phyloP scores from a whole-genome alignment of 2,888 invertebrate species.

The Chymomyza amoena region DNA sequence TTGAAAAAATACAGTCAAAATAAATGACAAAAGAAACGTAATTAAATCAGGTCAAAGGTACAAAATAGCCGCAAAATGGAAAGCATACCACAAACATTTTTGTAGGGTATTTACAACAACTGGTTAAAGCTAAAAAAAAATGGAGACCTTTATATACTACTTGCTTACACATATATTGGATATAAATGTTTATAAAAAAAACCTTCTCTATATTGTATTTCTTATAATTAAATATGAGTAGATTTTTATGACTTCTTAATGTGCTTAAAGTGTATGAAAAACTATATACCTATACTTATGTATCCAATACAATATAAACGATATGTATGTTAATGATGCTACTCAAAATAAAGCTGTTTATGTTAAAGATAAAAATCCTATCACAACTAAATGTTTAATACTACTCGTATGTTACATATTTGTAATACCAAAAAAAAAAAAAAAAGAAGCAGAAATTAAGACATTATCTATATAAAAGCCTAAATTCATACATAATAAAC shows the following conservation, averaged over 20 bases:
- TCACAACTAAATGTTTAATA: constrained; percentile 30
- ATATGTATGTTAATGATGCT: constrained; percentile 1
- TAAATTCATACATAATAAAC: constrained; percentile 7
- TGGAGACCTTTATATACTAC: constrained; percentile 8
- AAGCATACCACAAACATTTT: constrained; percentile 42
- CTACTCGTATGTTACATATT: neutral
- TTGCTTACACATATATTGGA: constrained; percentile 13
- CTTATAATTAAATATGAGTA: constrained; percentile 27
- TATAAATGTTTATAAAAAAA: neutral
- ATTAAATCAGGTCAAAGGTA: constrained; percentile 54
- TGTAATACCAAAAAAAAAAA: constrained; percentile 3
- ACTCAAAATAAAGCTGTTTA: constrained; percentile 32
- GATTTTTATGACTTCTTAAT: constrained; percentile 68
- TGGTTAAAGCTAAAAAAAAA: constrained; percentile 21
- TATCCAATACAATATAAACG: constrained; percentile 19
- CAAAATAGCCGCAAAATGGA: constrained; percentile 42
- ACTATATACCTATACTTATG: constrained; percentile 29
- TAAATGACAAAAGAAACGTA: constrained; percentile 20
- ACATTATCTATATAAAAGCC: constrained; percentile 56
- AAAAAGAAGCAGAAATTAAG: constrained; percentile 41
- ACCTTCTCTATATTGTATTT: constrained; percentile 13
- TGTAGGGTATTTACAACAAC: constrained; percentile 57
- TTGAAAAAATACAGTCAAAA: neutral
- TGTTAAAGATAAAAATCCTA: constrained; percentile 21
- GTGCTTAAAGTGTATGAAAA: constrained; percentile 53